Evolutionary conservation across 2,797 vertebrate genomes (phyloP), one percentile per base, ranked within the genome.

Genomic region (Enteromius anoplus): DNA sequence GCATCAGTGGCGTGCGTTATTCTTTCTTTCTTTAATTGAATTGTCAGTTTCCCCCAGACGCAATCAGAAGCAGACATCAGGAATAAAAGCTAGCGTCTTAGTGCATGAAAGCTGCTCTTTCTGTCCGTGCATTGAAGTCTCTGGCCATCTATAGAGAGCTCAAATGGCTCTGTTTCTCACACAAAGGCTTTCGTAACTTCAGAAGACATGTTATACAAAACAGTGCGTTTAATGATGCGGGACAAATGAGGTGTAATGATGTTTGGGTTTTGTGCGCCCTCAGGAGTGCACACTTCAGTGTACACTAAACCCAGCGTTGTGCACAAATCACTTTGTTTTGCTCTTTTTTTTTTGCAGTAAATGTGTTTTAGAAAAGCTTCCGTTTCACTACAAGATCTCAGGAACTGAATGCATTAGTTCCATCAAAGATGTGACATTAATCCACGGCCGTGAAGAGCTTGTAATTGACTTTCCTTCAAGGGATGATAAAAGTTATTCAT

Each of bases 11-110:
- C 2, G n/a, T 15, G 32, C 12, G 37, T 51, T 14, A 37, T 37
- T 37, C 37, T 37, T 75, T 55, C 72, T 4, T 55, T 34, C 72
- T 75, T 40, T 75, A 75, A 75, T 37, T 23, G 34, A 58, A 58
- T 40, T 26, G 51, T n/a, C 72, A 40, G 14, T 37, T 55, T 75
- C n/a, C n/a, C n/a, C n/a, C 15, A 10, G 4, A 29, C 10, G 15
- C 69, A 70, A 47, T 71, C 23, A 29, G 14, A 29, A 29, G 26
- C 40, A 29, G 4, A 29, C 26, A 4, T 49, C 69, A 47, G n/a
- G 42, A 70, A 45, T 70, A 70, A 70, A 45, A 68, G 65, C n/a
- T 37, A 70, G 42, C 40, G 6, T n/a, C 42, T 69, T 23, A 69
- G 65, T n/a, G 10, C 65, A 42, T 42, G 34, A 70, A 47, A 26